phyloP scores from a whole-genome alignment of 2,888 invertebrate species.

The Petrolisthes manimaculis region DNA sequence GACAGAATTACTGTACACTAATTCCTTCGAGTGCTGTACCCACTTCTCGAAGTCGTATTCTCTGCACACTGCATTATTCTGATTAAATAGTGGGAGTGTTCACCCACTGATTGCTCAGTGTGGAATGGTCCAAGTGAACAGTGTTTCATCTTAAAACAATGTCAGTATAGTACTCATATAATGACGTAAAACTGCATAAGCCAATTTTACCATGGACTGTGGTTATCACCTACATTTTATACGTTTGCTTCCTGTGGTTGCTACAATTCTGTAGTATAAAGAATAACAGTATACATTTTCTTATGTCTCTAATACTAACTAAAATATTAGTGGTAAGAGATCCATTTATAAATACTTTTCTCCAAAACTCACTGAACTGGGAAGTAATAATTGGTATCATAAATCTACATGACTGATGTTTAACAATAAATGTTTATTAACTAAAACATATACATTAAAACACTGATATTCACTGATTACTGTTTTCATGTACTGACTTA shows the following conservation, averaged over 20 bases:
- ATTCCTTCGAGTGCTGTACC: too few species aligned
- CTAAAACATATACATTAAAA: not conserved
- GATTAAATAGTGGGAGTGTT: too few species aligned
- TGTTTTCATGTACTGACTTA: conserved; percentile 1
- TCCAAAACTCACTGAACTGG: not conserved
- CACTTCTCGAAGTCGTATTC: too few species aligned
- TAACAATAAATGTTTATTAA: conserved; percentile 4
- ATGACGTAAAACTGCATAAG: too few species aligned
- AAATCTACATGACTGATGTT: conserved; percentile 15
- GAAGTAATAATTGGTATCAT: conserved; percentile 3
- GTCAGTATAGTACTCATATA: too few species aligned
- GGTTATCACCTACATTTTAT: not conserved
- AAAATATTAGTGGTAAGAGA: not conserved
- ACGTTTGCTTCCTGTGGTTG: not conserved
- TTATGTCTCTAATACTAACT: not conserved
- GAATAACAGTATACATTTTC: not conserved
- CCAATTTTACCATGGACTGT: too few species aligned
- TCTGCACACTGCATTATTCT: too few species aligned
- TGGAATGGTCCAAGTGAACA: too few species aligned
- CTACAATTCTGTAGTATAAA: not conserved
- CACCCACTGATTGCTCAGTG: too few species aligned
- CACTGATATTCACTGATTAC: not conserved
- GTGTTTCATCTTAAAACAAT: too few species aligned
- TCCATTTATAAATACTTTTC: not conserved
- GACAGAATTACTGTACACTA: too few species aligned